Base-by-base conservation (phyloP, 92 coral and sea anemone genomes). In the Plumapathes pennacea region DNA sequence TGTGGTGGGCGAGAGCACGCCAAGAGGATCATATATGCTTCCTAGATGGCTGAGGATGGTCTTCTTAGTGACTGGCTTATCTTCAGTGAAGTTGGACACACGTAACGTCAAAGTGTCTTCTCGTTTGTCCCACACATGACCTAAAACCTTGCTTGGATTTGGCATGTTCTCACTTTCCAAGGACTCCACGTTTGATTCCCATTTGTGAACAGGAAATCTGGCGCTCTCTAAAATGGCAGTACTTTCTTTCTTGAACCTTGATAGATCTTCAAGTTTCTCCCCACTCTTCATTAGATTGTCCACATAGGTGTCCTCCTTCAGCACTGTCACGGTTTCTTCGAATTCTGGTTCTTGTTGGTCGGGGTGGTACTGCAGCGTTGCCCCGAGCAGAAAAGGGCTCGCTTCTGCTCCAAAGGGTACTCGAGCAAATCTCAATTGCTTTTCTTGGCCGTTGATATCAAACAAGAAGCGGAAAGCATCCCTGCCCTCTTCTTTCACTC, bases 401-500 rank as follows among this genome's bases (percentile, higher is more conserved):
- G 69, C 68, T 50, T 58, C 77, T 0, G 54, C 71, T 4, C 73
- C 49, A 24, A 76, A 57, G 2, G 75, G 76, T 20, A 64, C 76
- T 46, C 68, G 33, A 36, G 53, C 17, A 33, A 74, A 74, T 31
- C 54, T 19, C 57, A 74, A 41, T 28, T 54, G 70, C 32, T 55
- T 19, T 26, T 49, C 77, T 17, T 22, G 27, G 25, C 31, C 44
- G 39, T 58, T 41, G 20, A 76, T 12, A 23, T 49, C 38, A 46
- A 76, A 76, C 28, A 76, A 31, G 38, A 57, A 76, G 6, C 77
- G 32, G 51, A 67, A 49, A 12, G 84, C 59, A 34, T 77, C 84
- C 46, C 65, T 25, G 36, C 46, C 62, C 18, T 70, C 57, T 10
- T 53, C 49, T n/a, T 48, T 19, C 8, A 62, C 32, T 18, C 72